Evolutionary conservation across 1,140 invertebrate species (phyloP).

Genomic region (Parasteatoda tepidariorum): DNA sequence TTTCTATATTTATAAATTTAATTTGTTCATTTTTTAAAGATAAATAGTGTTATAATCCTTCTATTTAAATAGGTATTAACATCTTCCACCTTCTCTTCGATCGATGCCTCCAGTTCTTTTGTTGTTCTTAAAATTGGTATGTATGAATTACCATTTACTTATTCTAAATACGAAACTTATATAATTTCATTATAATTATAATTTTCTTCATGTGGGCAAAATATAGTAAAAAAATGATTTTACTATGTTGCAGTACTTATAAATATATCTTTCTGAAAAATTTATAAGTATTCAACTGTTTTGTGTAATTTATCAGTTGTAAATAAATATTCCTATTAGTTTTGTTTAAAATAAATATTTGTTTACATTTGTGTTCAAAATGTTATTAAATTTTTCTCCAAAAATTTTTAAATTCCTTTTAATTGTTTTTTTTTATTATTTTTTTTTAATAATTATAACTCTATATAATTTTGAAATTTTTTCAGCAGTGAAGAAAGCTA

Average conservation of each 20-base stretch:
- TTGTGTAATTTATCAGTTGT: background rate
- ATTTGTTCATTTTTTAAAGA: no score
- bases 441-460: background rate
- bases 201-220: no score
- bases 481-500: no score
- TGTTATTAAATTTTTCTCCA: background rate
- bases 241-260: no score
- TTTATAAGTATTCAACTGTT: background rate
- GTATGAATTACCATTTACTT: no score
- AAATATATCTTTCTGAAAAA: background rate
- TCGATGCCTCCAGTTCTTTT: conserved; percentile 87
- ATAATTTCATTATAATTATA: no score
- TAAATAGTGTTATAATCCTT: no score
- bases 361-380: background rate
- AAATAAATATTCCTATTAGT: background rate
- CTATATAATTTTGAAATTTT: no score
- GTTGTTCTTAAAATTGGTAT: conserved; percentile 84
- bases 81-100: no score
- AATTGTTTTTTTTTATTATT: background rate
- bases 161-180: no score
- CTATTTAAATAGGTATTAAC: conserved; percentile 74
- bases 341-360: background rate
- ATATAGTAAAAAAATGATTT: no score
- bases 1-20: no score
- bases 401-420: background rate